Conservation (phyloP, 1,140 invertebrate genomes). For the Papilio dardanus region DNA sequence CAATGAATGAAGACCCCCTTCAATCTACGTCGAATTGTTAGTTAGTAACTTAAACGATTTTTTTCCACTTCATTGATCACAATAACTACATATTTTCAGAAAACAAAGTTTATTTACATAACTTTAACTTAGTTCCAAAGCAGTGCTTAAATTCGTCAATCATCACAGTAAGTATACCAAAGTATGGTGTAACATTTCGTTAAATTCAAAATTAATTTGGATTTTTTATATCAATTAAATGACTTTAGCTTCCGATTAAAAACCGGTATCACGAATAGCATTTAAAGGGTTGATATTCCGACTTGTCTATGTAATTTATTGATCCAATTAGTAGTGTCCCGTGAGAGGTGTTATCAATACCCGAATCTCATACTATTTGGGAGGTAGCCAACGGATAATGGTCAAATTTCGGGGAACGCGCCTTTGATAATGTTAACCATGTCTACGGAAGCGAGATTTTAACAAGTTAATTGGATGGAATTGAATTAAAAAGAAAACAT, state of each 20-base stretch:
- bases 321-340: conserved; percentile 78
- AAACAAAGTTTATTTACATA: too few relatives aligned
- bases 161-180: too few relatives aligned
- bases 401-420: conserved; percentile 72
- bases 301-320: conserved; percentile 77
- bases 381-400: conserved; percentile 76
- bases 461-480: conserved; percentile 79
- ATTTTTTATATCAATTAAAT: neutral
- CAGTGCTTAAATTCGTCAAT: too few relatives aligned
- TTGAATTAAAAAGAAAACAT: conserved; percentile 68
- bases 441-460: conserved; percentile 80
- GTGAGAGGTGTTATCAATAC: conserved; percentile 72
- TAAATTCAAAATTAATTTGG: too few relatives aligned
- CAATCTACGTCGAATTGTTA: too few relatives aligned
- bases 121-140: too few relatives aligned
- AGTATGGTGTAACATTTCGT: too few relatives aligned
- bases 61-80: too few relatives aligned
- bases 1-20: too few relatives aligned
- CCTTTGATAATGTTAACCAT: conserved; percentile 59
- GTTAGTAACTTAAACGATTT: too few relatives aligned
- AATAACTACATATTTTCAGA: neutral
- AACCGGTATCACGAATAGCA: conserved; percentile 47
- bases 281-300: conserved; percentile 50
- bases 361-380: conserved; percentile 76
- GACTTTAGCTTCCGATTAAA: neutral